Evolutionary conservation across 2,113 vertebrate genomes (phyloP).

Genomic region (Todiramphus chloris): DNA sequence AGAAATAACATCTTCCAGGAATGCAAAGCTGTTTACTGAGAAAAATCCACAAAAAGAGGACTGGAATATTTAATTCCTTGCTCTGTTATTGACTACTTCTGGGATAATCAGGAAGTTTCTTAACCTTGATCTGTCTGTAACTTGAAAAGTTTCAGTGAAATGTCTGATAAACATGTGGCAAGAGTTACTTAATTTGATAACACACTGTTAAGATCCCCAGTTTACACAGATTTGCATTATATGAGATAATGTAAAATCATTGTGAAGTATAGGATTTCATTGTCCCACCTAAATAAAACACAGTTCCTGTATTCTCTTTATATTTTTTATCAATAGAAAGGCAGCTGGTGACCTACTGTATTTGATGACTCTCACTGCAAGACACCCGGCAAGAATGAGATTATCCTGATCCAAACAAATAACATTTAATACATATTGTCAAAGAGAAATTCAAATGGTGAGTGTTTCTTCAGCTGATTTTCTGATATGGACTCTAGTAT

Average conservation of each 20-base stretch:
- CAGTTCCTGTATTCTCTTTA: background rate
- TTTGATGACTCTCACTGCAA: background rate
- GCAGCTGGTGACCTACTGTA: background rate
- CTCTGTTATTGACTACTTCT: background rate
- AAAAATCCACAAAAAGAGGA: background rate
- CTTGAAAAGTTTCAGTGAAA: background rate
- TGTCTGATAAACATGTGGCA: background rate
- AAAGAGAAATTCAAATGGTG: background rate
- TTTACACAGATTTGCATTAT: background rate
- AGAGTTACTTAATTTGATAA: background rate
- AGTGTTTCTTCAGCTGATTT: background rate
- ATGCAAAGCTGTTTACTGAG: background rate
- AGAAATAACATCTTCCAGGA: background rate
- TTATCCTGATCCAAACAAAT: background rate
- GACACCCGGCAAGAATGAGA: background rate
- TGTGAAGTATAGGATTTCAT: background rate
- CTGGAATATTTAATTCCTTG: background rate
- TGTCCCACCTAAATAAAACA: background rate
- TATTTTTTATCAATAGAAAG: background rate
- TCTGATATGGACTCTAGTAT: background rate
- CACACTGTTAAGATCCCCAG: background rate
- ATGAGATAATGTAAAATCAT: background rate
- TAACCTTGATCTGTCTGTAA: background rate
- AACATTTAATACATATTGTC: background rate
- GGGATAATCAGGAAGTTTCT: background rate